Base-by-base conservation (phyloP, 1,140 invertebrate genomes). In the Drosophila mayri region DNA sequence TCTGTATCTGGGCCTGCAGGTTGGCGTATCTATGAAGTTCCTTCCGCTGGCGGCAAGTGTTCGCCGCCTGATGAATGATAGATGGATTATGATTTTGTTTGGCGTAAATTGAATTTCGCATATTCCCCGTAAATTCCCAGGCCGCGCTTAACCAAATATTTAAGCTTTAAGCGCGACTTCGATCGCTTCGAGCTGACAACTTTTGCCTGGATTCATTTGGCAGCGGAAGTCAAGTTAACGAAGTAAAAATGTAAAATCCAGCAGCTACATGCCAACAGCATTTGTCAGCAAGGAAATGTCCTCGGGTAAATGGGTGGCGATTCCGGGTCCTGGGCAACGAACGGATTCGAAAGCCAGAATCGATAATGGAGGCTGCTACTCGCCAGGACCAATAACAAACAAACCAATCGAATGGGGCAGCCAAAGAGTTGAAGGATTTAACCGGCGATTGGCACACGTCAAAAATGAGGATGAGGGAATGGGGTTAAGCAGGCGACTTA, bases 51-150 rank as follows among this genome's bases (percentile, higher is more conserved):
- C 72, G 71, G 71, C 81, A 83, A 77, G 81, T 80, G 78, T 76
- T 79, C 66, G 43, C 73, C 55, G 38, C 32, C 88, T 84, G 85
- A 91, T 91, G 90, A 91, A 91, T 91, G 90, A 91, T 91, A 91
- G 90, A 91, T 91, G 90, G 90, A 91, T 91, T 91, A 91, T 91
- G 86, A 91, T 91, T 90, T 87, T 91, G 87, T 90, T 90, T 90
- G 87, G 79, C 90, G 90, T 84, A 91, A 91, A 91, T 91, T 91
- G 90, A 91, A 91, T 91, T 91, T 91, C 65, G 71, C 68, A 74
- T 80, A 90, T 90, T 90, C 84, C 67, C 64, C 57, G 62, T 68
- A 55, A 38, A 22, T 38, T 32, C 28, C n/a, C 35, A 28, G 14
- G 8, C 50, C 30, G 46, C 75, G 67, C 30, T 28, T 60, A 59